Evolutionary conservation across 2,113 vertebrate species (phyloP).

Genomic region (Forbesichthys papilliferus): DNA sequence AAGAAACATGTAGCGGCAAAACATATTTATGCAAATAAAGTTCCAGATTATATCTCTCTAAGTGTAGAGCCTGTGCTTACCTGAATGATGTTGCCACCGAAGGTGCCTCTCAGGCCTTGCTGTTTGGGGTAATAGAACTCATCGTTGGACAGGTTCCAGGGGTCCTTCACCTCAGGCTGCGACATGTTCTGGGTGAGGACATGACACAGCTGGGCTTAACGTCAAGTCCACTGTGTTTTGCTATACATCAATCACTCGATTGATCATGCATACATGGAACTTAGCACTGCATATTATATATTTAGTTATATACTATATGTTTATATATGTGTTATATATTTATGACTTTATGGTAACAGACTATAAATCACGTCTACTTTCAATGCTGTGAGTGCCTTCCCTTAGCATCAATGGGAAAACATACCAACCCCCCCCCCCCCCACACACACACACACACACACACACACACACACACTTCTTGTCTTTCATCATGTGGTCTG

Average conservation of each 20-base stretch:
- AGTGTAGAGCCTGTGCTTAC: constrained; percentile 56
- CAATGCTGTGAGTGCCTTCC: no score
- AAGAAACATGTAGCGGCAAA: no score
- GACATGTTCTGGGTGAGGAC: constrained; percentile 88
- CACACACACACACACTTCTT: not conserved
- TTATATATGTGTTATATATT: no score
- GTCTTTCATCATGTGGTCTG: not conserved
- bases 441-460: not conserved
- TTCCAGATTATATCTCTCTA: no score
- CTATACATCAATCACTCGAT: not conserved
- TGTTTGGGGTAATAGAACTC: constrained; percentile 99
- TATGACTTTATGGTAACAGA: no score
- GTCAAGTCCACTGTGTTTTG: not conserved
- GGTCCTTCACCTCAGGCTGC: constrained; percentile 97
- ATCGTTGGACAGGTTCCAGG: constrained; percentile 98
- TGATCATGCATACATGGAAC: not conserved
- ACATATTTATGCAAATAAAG: no score
- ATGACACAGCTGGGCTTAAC: not conserved
- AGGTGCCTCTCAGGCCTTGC: constrained; percentile 94
- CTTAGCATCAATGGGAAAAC: no score
- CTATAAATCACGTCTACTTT: no score
- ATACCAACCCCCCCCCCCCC: not conserved
- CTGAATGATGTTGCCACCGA: constrained; percentile 99
- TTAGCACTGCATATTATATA: no score
- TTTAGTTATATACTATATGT: no score